phyloP scores from a whole-genome alignment of 2,888 invertebrate species.

The Baronia brevicornis region DNA sequence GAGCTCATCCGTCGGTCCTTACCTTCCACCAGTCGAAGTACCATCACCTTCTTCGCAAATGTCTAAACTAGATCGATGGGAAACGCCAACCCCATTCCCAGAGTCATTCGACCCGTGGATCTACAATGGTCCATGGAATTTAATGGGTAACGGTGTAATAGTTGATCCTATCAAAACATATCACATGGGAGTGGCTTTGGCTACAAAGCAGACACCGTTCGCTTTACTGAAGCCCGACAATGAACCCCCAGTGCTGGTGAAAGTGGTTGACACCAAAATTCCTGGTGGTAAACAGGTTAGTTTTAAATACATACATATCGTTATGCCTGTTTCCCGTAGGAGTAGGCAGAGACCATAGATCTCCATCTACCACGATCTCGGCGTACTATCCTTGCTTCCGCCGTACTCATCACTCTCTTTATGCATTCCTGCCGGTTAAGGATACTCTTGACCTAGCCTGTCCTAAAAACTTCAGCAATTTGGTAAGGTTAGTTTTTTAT shows the following conservation, averaged over 20 bases:
- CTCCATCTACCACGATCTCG: too few species aligned
- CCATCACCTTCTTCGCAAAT: conserved; percentile 28
- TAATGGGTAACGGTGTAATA: conserved; percentile 69
- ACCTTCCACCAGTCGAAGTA: conserved; percentile 33
- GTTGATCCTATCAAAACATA: conserved; percentile 83
- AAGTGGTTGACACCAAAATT: conserved; percentile 74
- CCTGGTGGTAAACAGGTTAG: conserved; percentile 68
- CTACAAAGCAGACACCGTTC: conserved; percentile 81
- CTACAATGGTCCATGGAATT: conserved; percentile 30
- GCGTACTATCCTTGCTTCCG: too few species aligned
- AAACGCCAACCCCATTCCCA: conserved; percentile 26
- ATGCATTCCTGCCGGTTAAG: too few species aligned
- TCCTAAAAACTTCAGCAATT: too few species aligned
- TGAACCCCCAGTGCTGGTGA: conserved; percentile 81
- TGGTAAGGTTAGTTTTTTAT: too few species aligned
- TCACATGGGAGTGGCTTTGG: conserved; percentile 80
- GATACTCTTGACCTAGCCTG: too few species aligned
- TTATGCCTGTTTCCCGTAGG: too few species aligned
- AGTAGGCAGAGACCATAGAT: too few species aligned
- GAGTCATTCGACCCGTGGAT: conserved; percentile 29
- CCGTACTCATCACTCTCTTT: too few species aligned
- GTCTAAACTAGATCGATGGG: conserved; percentile 28
- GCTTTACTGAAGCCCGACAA: conserved; percentile 80
- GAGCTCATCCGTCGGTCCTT: conserved; percentile 53
- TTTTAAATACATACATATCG: too few species aligned